Base-by-base conservation (phyloP, 2,888 invertebrate species). In the Fragum fragum region DNA sequence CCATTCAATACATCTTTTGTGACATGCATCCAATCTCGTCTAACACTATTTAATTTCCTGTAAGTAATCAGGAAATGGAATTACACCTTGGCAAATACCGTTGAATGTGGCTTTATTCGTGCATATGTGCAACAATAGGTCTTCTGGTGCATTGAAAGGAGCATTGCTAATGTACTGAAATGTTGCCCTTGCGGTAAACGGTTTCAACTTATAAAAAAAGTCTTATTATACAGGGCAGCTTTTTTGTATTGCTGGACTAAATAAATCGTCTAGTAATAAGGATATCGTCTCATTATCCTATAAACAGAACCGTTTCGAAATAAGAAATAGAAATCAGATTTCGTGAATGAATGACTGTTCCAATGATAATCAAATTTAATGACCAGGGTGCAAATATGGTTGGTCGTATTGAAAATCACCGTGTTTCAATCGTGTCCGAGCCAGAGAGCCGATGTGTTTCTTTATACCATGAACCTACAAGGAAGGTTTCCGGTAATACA, bases 21-120 rank as follows among this genome's bases (percentile, higher is more conserved):
- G 47, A n/a, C 47, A 47, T 47, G 47, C 47, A 47, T 47, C 47
- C n/a, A 47, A 47, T 47, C 47, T 47, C 2, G n/a, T 47, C 47
- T 5, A 47, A 47, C 47, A 47, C n/a, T 47, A 47, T 47, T 61
- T 61, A 61, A 61, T 61, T 61, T 61, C 61, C 61, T 61, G 61
- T 61, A 61, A 29, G 9, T 29, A 18, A 61, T 29, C 36, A 29
- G 61, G 61, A 61, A 29, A 32, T n/a, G 18, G 61, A 61, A 61
- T 29, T n/a, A 29, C n/a, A 61, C 61, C 29, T 61, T 61, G 32
- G 32, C 21, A 3, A 61, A 61, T 32, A 14, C 61, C 61, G 28
- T 14, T 61, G 5, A 29, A 32, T n/a, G 11, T 32, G 29, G 29
- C 32, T 61, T 29, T 32, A 57, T 47, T 47, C 47, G 23, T n/a